Base-by-base conservation (phyloP, 2,113 vertebrate species). In the Catharus fuscescens region DNA sequence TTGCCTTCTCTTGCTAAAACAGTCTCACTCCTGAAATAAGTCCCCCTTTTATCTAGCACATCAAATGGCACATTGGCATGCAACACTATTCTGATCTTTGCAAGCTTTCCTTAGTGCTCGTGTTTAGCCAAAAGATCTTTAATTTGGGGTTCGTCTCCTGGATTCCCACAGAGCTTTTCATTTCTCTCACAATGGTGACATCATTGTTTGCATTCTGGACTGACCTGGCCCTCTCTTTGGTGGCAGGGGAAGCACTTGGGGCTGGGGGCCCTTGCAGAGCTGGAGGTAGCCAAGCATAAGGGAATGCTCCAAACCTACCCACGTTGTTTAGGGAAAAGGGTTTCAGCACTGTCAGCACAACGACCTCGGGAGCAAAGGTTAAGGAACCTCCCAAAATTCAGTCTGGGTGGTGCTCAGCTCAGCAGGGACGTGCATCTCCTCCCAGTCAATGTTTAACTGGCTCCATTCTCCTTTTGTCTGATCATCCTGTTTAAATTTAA, bases 131-230 rank as follows among this genome's bases (percentile, higher is more conserved):
- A 77, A 81, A 72, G 70, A 52, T 28, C 36, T 72, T 85, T 87
- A 89, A 91, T 92, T 91, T 91, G 73, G 66, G 36, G 52, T 64
- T 65, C 28, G 5, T 64, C 89, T 89, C 36, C 48, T 23, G 50
- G 50, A 76, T 77, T 85, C 87, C 89, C 78, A 69, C 89, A 62
- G 94, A 87, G 89, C 34, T 94, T 95, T 95, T 93, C 2, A 91
- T 91, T 87, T 89, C 78, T 91, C 85, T 82, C 34, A 94, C 89
- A 90, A 92, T 72, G 66, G 28, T 92, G 91, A 90, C 91, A 94
- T 82, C 80, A 80, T 26, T 87, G 61, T 79, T 96, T 89, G 73
- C 50, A 76, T 48, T 69, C 52, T 82, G 81, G 66, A 72, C 70
- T 79, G 92, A 78, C 79, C 80, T 48, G 59, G 44, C 73, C 40